Evolutionary conservation across 1,140 invertebrate genomes (phyloP), one percentile per base, ranked within the genome.

Genomic region (Drosophila pachea): DNA sequence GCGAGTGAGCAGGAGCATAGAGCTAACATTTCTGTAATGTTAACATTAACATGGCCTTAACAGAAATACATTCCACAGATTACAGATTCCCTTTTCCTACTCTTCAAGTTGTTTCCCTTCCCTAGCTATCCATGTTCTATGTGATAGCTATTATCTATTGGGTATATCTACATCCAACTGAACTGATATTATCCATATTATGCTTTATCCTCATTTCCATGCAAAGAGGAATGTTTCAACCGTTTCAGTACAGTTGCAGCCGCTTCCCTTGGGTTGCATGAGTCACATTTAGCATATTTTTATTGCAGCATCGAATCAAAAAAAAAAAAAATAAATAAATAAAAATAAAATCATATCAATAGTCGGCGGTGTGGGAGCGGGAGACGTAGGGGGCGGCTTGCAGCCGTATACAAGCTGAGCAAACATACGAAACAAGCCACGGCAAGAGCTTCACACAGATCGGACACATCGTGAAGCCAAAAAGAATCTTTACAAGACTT

Each of bases 401-500:
- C 61, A 53, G 48, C 35, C n/a, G n/a, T n/a, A 65, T 40, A 59
- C 64, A 60, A 56, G 56, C 69, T 56, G 58, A 36, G 52, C 49
- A 72, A 73, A 68, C 73, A 60, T 38, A 49, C 48, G 48, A 49
- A 49, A 49, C 48, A 49, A 8, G 36, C 16, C 9, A 47, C 52
- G 9, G 29, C 53, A 36, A 52, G 29, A 67, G 42, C 49, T 12
- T 42, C 32, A 54, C 50, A 43, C 22, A 42, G 9, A 31, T 35
- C 54, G 61, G 58, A 54, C 43, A 61, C 42, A 76, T 49, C 61
- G 49, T 45, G 54, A 22, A 31, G 40, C 42, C 66, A 9, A 62
- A 64, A 73, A 68, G 72, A 77, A 74, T 71, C 71, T 74, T 72
- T 55, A 60, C 50, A 66, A 71, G 66, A 64, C 62, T 68, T 55